These are phyloP conservation scores for Calliphora vomitoria DNA, from an alignment of 2,888 invertebrate species.

Conservation along the genomic window DNA sequence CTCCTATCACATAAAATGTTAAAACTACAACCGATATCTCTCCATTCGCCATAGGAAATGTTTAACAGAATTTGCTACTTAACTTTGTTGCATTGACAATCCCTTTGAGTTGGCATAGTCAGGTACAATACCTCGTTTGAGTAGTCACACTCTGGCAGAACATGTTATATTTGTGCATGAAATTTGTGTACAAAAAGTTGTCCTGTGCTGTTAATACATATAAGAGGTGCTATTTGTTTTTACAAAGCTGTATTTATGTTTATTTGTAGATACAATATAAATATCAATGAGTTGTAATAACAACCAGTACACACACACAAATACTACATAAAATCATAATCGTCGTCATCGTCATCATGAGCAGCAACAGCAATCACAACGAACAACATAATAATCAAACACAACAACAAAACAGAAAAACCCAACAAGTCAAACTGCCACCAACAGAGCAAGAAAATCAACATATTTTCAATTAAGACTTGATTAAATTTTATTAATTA, in stretches of 20 bases:
- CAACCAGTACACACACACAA: slow-evolving; percentile 1
- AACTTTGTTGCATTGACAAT: too few relatives aligned
- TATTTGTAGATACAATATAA: not conserved
- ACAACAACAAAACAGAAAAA: slow-evolving; percentile 16
- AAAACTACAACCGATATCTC: too few relatives aligned
- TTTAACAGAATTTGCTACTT: too few relatives aligned
- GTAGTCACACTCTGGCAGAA: too few relatives aligned
- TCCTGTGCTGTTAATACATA: too few relatives aligned
- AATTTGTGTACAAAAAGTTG: too few relatives aligned
- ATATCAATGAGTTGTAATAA: slow-evolving; percentile 39
- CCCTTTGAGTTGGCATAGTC: too few relatives aligned
- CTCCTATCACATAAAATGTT: too few relatives aligned
- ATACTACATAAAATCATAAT: not conserved
- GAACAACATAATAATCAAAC: slow-evolving; percentile 41
- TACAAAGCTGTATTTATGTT: not conserved
- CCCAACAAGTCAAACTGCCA: slow-evolving; percentile 66
- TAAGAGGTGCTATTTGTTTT: not conserved
- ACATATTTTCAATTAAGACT: slow-evolving; percentile 73
- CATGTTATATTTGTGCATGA: too few relatives aligned
- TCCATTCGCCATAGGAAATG: too few relatives aligned
- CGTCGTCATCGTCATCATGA: slow-evolving; percentile 1
- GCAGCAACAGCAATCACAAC: slow-evolving; percentile 34
- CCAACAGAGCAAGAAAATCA: slow-evolving; percentile 68
- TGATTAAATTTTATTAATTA: slow-evolving; percentile 73
- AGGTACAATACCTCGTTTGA: too few relatives aligned